phyloP scores from a whole-genome alignment of 2,113 vertebrate genomes.

The Toxostoma redivivum region DNA sequence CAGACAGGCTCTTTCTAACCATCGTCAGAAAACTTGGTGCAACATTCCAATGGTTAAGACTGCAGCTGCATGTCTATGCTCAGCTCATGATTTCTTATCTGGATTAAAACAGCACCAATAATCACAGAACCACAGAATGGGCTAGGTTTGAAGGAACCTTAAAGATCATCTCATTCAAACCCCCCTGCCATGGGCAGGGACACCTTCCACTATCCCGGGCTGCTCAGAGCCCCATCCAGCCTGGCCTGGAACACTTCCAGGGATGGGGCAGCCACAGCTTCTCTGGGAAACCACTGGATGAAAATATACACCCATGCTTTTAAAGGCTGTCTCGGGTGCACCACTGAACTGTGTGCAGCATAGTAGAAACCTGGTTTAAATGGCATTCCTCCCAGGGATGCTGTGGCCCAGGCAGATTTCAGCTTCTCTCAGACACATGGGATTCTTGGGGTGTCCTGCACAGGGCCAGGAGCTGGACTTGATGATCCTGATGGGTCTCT shows the following conservation, averaged over 20 bases:
- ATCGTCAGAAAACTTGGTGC: background rate
- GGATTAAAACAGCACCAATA: background rate
- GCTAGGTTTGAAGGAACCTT: background rate
- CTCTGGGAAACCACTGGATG: background rate
- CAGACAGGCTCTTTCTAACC: background rate
- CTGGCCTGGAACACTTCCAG: too few species aligned
- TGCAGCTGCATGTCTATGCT: background rate
- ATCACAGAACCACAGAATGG: background rate
- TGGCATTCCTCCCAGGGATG: background rate
- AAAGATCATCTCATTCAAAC: background rate
- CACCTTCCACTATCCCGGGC: background rate
- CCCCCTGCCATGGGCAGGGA: accelerated
- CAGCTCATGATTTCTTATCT: background rate
- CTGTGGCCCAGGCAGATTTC: background rate
- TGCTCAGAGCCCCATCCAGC: background rate
- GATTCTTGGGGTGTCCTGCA: background rate
- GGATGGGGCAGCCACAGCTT: background rate
- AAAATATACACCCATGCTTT: background rate
- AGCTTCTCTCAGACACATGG: background rate
- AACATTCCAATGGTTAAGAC: background rate
- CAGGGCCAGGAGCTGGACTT: background rate
- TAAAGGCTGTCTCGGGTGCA: accelerated
- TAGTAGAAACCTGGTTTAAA: background rate
- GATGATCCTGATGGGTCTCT: background rate
- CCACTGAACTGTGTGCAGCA: background rate